Conservation (phyloP, 2,113 vertebrate genomes). For the Sturnira hondurensis region DNA sequence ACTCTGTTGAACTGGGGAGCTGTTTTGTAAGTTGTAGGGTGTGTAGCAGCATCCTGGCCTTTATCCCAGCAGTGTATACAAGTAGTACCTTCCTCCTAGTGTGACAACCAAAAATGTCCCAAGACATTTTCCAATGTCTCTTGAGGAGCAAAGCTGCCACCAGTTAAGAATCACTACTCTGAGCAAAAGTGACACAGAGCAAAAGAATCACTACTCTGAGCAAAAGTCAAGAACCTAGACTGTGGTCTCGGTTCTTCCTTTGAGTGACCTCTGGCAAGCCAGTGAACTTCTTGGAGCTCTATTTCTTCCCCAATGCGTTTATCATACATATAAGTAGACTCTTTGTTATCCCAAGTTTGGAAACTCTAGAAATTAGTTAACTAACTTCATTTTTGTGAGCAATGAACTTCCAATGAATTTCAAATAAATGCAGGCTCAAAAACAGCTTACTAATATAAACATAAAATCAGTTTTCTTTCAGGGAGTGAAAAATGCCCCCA, state of each 20-base stretch:
- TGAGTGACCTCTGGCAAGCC: neutral
- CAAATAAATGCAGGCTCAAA: conserved; percentile 46
- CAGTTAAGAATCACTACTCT: neutral
- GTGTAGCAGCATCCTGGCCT: neutral
- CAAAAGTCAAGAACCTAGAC: neutral
- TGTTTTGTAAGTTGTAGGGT: neutral
- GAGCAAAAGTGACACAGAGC: neutral
- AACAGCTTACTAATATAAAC: conserved; percentile 55
- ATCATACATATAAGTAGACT: neutral
- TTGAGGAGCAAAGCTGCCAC: neutral
- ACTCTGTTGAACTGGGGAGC: neutral
- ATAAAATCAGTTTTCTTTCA: conserved; percentile 42
- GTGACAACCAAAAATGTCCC: neutral
- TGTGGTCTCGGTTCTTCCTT: neutral
- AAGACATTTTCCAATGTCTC: neutral
- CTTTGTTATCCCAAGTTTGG: neutral
- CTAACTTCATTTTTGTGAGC: neutral
- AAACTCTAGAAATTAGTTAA: conserved; percentile 45
- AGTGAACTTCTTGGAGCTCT: neutral
- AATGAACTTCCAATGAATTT: conserved; percentile 57
- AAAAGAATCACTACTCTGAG: neutral
- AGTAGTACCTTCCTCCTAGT: neutral
- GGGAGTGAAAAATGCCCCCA: neutral
- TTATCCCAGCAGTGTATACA: neutral
- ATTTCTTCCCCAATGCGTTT: neutral